A percentile compares a stretch with the other conserved stretches of the same genome.
These are phyloP conservation scores for Apis cerana DNA, from an alignment of 1,140 invertebrate genomes.

Conservation along the genomic window DNA sequence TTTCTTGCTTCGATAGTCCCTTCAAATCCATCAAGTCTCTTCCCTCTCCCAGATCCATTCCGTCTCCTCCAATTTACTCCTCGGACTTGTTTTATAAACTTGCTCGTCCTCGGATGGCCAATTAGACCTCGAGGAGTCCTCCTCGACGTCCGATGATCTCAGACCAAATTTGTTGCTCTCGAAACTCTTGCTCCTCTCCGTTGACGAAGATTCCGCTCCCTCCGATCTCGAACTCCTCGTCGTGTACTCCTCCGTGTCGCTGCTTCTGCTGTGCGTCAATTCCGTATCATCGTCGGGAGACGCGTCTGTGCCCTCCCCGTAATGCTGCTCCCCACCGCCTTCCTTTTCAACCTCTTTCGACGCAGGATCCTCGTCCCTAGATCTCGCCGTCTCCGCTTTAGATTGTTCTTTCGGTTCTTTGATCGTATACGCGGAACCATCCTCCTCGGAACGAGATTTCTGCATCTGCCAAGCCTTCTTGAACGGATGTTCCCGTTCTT, in stretches of 20 bases:
- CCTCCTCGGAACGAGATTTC: constrained; percentile 78
- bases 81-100: constrained; percentile 42
- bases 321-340: constrained; percentile 43
- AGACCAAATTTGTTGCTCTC: constrained; percentile 37
- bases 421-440: constrained; percentile 71
- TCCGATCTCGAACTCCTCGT: constrained; percentile 53
- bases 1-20: neutral
- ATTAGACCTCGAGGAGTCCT: constrained; percentile 60
- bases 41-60: constrained; percentile 70
- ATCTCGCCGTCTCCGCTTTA: constrained; percentile 22
- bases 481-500: constrained; percentile 79
- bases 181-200: constrained; percentile 17
- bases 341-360: constrained; percentile 6
- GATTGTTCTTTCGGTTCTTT: constrained; percentile 69
- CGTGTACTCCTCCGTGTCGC: constrained; percentile 49
- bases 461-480: constrained; percentile 80
- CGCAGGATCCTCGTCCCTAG: constrained; percentile 38
- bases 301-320: constrained; percentile 34
- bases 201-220: constrained; percentile 46
- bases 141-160: constrained; percentile 60
- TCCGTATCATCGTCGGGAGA: constrained; percentile 57
- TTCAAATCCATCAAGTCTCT: constrained; percentile 62
- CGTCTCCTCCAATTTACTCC: constrained; percentile 67
- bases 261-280: constrained; percentile 27
- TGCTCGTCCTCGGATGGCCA: constrained; percentile 68